Conservation (phyloP, 2,113 vertebrate genomes). For the Zeus faber region DNA sequence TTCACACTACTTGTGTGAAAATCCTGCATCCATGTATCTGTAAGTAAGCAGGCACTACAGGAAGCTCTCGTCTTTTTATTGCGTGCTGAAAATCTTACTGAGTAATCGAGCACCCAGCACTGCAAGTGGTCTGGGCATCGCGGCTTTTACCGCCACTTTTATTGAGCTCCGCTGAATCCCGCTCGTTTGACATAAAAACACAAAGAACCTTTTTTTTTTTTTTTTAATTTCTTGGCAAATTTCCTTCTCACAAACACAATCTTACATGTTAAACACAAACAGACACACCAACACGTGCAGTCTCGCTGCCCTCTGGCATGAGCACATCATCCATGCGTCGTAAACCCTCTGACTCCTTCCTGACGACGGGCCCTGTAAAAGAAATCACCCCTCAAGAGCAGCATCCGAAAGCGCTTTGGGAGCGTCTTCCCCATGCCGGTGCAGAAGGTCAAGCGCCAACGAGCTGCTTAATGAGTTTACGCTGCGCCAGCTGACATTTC, state of each 20-base stretch:
- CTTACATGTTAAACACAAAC: background rate
- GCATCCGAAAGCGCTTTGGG: slow-evolving; percentile 9
- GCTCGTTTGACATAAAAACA: too few relatives aligned
- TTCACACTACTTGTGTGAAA: too few relatives aligned
- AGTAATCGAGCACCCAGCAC: too few relatives aligned
- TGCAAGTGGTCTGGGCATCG: too few relatives aligned
- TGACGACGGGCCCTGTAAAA: slow-evolving; percentile 34
- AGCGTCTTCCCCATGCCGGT: background rate
- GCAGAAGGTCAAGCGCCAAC: slow-evolving; percentile 16
- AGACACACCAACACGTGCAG: slow-evolving; percentile 1
- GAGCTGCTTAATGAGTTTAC: slow-evolving; percentile 31
- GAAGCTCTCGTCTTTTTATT: too few relatives aligned
- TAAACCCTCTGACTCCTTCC: slow-evolving; percentile 41
- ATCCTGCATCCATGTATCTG: too few relatives aligned
- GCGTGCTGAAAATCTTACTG: too few relatives aligned
- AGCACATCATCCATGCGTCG: slow-evolving; percentile 28
- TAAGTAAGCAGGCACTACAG: too few relatives aligned
- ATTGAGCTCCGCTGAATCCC: too few relatives aligned
- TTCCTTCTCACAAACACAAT: background rate
- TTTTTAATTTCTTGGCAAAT: too few relatives aligned
- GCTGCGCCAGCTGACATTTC: slow-evolving; percentile 7
- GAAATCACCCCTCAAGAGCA: slow-evolving; percentile 39
- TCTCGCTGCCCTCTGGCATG: slow-evolving; percentile 10
- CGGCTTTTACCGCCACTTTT: too few relatives aligned
- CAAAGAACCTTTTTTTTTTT: too few relatives aligned